Base-by-base conservation (phyloP, 30 jellyfish, hydroid and myxozoan species). In the Aurelia sp. region DNA sequence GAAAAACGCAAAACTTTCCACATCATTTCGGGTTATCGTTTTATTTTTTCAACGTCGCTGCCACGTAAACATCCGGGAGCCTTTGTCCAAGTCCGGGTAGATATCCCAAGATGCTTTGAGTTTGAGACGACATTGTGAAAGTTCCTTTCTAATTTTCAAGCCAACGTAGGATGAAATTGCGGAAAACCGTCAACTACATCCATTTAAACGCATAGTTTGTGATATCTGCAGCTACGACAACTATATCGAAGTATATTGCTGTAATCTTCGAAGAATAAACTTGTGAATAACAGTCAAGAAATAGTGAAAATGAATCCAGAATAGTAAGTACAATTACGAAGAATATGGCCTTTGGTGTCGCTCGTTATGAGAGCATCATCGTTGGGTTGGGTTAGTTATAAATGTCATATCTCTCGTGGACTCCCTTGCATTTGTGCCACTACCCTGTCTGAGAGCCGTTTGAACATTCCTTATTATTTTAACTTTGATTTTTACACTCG, bases 51-150 rank as follows among this genome's bases (percentile, higher is more conserved):
- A 61, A 35, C 67, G 12, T 10, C 6, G 64, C n/a, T 78, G 97
- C 97, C 97, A 89, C 97, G 97, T 89, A 78, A 89, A 80, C 92
- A 89, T 89, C 92, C 97, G 97, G 97, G 97, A 33, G 30, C 55
- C 80, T 75, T 38, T 41, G 57, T 41, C 63, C 31, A 13, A 66
- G 67, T 61, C 27, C 48, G 44, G 68, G 72, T 11, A 38, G 67
- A 51, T 68, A 78, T 89, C 97, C 97, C 97, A 74, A 44, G 79
- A 80, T 89, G 80, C 97, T 71, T 72, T 80, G 90, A 33, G 24
- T 74, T 24, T 21, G 33, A 24, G 65, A 21, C 97, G 84, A 72
- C 85, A 69, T 71, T 71, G 97, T 57, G 89, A 72, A 89, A 89
- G 91, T 89, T 88, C 92, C 91, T 71, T 89, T 78, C 89, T 40